Conservation (phyloP, 2,797 vertebrate genomes). For the Masticophis lateralis region DNA sequence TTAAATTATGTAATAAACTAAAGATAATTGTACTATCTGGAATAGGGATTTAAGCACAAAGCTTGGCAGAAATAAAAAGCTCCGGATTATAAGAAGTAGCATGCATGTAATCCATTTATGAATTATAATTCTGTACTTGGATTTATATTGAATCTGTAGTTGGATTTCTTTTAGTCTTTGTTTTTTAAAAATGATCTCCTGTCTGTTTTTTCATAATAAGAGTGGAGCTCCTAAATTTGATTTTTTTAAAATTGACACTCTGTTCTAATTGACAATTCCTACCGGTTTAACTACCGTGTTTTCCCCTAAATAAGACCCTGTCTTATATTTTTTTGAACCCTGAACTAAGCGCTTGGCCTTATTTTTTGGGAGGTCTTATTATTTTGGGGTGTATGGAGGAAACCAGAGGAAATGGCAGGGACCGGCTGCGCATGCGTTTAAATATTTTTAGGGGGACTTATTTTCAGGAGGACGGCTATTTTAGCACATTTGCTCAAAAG, state of each 20-base stretch:
- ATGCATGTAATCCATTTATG: background rate
- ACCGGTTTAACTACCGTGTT: background rate
- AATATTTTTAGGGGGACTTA: too few species aligned
- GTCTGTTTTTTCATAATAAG: background rate
- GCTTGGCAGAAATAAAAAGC: background rate
- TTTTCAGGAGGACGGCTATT: too few species aligned
- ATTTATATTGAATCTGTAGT: background rate
- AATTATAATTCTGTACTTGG: background rate
- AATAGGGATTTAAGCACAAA: background rate
- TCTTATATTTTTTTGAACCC: too few species aligned
- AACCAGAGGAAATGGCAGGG: too few species aligned
- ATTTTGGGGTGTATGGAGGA: too few species aligned
- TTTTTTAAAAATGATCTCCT: background rate
- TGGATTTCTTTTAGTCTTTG: background rate
- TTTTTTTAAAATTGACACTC: background rate
- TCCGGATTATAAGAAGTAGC: background rate
- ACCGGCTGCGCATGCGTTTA: too few species aligned
- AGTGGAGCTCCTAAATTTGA: background rate
- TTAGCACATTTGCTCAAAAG: too few species aligned
- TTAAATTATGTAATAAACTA: background rate
- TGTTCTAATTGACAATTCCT: background rate
- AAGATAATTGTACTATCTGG: background rate
- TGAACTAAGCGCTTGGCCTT: too few species aligned
- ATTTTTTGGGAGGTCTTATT: too few species aligned
- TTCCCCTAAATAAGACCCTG: too few species aligned